A percentile compares a stretch with the other conserved stretches of the same genome.
Evolutionary conservation across 2,797 vertebrate genomes (phyloP).

Genomic region (Strix occidentalis): DNA sequence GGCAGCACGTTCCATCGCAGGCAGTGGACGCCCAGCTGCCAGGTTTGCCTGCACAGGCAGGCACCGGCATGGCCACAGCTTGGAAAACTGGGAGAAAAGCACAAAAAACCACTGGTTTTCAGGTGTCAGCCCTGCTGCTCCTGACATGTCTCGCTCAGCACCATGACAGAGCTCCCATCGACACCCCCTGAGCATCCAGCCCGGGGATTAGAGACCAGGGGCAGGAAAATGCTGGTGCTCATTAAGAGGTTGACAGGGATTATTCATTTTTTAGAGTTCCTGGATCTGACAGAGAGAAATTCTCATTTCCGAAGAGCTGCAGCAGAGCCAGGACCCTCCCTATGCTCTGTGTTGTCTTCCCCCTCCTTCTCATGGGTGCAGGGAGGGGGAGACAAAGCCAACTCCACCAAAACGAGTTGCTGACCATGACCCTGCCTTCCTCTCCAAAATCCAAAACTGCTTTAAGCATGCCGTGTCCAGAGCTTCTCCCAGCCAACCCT

Average conservation of each 20-base stretch:
- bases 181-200: neutral
- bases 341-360: accelerated
- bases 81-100: neutral
- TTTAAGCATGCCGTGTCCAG: neutral
- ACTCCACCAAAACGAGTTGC: neutral
- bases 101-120: neutral
- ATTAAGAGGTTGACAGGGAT: neutral
- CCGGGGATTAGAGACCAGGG: neutral
- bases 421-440: neutral
- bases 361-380: neutral
- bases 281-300: neutral
- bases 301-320: neutral
- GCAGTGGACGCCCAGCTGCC: too few species aligned
- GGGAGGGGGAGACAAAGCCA: neutral
- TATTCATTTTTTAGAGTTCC: neutral
- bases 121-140: neutral
- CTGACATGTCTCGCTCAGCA: accelerated
- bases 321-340: neutral
- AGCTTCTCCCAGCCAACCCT: neutral
- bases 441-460: neutral
- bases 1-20: accelerated
- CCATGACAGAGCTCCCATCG: accelerated
- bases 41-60: neutral
- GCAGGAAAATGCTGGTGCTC: neutral
- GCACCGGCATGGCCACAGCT: neutral